Evolutionary conservation across 2,797 vertebrate genomes (phyloP).

Genomic region (Acrossocheilus fasciatus): DNA sequence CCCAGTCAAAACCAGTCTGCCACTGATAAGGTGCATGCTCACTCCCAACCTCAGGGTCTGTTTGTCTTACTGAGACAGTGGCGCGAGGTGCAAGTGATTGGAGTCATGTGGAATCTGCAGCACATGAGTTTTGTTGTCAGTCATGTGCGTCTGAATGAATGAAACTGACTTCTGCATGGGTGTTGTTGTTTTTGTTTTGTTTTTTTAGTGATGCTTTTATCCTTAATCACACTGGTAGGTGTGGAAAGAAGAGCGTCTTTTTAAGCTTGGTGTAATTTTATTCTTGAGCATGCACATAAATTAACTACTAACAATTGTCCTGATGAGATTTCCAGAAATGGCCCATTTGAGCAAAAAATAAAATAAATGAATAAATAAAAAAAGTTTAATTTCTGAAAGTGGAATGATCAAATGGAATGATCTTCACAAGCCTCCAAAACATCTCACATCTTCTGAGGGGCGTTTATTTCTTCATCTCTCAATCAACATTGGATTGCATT

Average conservation of each 20-base stretch:
- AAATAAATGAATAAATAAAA: too few relatives aligned
- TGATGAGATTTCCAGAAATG: rapidly evolving
- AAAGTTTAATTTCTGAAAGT: not conserved
- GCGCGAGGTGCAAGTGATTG: constrained; percentile 2
- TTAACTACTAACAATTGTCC: not conserved
- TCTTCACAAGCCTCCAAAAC: too few relatives aligned
- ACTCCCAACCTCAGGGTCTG: constrained; percentile 65
- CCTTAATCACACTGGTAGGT: not conserved
- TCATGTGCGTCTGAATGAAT: not conserved
- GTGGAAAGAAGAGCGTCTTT: not conserved
- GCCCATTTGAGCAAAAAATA: not conserved
- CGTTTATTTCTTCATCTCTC: too few relatives aligned
- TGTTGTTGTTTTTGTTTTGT: not conserved
- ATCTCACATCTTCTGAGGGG: too few relatives aligned
- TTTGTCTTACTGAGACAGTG: constrained; percentile 59
- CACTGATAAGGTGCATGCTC: constrained; percentile 81
- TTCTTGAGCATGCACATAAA: not conserved
- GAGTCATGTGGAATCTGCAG: constrained; percentile 3
- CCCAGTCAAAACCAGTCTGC: constrained; percentile 82
- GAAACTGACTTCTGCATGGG: not conserved
- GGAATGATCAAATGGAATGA: too few relatives aligned
- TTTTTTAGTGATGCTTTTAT: not conserved
- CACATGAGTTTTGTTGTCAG: not conserved
- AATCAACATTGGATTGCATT: too few relatives aligned
- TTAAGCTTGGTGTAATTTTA: not conserved